Evolutionary conservation across 2,888 invertebrate species (phyloP).

Genomic region (Cancer borealis): DNA sequence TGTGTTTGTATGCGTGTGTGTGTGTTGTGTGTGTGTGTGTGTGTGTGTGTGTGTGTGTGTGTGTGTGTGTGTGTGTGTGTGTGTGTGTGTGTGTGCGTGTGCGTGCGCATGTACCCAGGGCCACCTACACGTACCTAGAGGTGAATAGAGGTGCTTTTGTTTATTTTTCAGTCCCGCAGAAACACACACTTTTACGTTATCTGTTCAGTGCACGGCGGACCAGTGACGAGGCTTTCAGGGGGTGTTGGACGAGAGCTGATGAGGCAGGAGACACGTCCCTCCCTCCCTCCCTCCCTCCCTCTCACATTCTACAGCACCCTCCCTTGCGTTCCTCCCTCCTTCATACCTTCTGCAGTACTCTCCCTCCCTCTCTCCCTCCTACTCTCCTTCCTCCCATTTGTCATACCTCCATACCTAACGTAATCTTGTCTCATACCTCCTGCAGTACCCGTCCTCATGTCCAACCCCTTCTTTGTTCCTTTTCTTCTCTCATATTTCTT

Average conservation of each 20-base stretch:
- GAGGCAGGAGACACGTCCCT: not conserved
- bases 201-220: no score
- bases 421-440: no score
- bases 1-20: not conserved
- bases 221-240: no score
- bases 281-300: not conserved
- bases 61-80: slow-evolving; percentile 28
- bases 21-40: not conserved
- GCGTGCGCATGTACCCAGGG: no score
- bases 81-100: slow-evolving; percentile 34
- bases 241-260: not conserved
- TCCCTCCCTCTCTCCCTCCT: not conserved
- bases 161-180: no score
- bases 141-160: not conserved
- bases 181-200: no score
- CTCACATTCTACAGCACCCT: not conserved
- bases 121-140: not conserved
- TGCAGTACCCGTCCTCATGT: no score
- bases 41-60: slow-evolving; percentile 16
- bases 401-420: not conserved
- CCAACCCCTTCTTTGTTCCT: not conserved
- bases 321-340: not conserved
- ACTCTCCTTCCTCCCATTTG: not conserved
- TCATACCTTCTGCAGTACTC: not conserved
- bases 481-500: not conserved